phyloP scores from a whole-genome alignment of 2,797 vertebrate species.

The Sardinella longiceps region DNA sequence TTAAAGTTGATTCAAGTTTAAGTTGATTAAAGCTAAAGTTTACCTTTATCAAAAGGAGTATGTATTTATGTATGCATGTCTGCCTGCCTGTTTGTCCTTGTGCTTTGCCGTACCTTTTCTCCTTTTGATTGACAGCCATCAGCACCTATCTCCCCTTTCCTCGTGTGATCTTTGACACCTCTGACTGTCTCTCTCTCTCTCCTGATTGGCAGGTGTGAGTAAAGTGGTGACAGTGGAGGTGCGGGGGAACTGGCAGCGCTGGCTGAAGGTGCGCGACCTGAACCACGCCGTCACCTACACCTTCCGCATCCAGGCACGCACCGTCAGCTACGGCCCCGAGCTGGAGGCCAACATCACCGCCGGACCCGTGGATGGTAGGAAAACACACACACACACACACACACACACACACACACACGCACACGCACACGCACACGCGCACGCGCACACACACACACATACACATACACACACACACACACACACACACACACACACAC shows the following conservation, averaged over 20 bases:
- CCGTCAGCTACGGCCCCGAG: constrained; percentile 76
- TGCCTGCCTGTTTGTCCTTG: too few species aligned
- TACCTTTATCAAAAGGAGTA: too few species aligned
- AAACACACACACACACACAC: too few species aligned
- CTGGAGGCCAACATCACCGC: constrained; percentile 78
- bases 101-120: too few species aligned
- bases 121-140: not conserved
- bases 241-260: constrained; percentile 74
- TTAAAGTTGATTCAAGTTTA: too few species aligned
- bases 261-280: constrained; percentile 80
- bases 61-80: too few species aligned
- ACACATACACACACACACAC: too few species aligned
- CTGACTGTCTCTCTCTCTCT: not conserved
- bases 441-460: too few species aligned
- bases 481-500: too few species aligned
- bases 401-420: too few species aligned
- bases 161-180: not conserved
- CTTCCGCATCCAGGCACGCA: constrained; percentile 78
- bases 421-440: too few species aligned
- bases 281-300: constrained; percentile 76
- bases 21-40: too few species aligned
- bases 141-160: not conserved
- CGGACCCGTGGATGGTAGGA: constrained; percentile 75
- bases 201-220: constrained; percentile 71
- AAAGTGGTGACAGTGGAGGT: constrained; percentile 82